Base-by-base conservation (phyloP, 2,888 invertebrate species). In the Mesorhabditis belari region DNA sequence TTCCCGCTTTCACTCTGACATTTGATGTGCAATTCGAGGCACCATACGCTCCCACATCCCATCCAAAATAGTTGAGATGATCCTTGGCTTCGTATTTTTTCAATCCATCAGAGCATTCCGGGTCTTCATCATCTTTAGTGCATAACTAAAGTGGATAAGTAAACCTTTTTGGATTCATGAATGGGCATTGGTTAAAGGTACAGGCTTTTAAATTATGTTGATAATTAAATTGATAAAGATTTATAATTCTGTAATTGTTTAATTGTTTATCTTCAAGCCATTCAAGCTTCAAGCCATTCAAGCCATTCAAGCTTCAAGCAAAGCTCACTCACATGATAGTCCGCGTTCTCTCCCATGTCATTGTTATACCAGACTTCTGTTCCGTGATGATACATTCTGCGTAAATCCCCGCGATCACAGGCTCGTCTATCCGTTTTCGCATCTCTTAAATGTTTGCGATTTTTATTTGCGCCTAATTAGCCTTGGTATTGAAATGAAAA, bases 321-420 rank as follows among this genome's bases (percentile, higher is more conserved):
- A 35, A 9, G n/a, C n/a, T 35, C 12, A 35, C 12, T 17, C 4
- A 63, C 29, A 21, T 51, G 56, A 52, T 56, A 63, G 24, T 24
- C 29, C 4, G 63, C 29, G 2, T 61, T 61, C 17, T 24, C 29
- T 24, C 49, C 60, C 65, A 65, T 65, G 19, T 56, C 65, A 26
- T 58, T 50, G 9, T 51, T 54, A 54, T 65, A 65, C 60, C 60
- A 65, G 26, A 65, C 61, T 53, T 65, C 65, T 5, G 60, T 60
- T 12, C 63, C 63, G 55, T 65, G 65, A 50, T 65, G 65, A 29
- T 65, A 65, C 17, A 53, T 57, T n/a, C 62, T 29, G 24, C 54
- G n/a, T 25, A 51, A 57, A 4, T 50, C 60, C 4, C 19, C 9
- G 3, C 51, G n/a, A 26, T 55, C 58, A 29, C 61, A 59, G 3